These are phyloP conservation scores for Corythornis cristatus DNA, from an alignment of 2,113 vertebrate genomes.

Conservation along the genomic window DNA sequence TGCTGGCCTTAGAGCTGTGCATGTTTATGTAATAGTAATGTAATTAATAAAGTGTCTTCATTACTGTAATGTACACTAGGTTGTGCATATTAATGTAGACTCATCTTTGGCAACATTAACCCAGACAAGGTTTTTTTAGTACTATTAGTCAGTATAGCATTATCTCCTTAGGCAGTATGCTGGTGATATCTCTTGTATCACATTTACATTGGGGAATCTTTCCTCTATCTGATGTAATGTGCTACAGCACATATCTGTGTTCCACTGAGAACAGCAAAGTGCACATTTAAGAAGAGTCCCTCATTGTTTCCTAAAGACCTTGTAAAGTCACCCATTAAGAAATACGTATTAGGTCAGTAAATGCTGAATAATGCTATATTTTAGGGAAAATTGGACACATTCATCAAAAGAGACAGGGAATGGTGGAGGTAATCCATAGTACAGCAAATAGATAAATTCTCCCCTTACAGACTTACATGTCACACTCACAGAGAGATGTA, in stretches of 20 bases:
- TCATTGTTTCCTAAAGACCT: not conserved
- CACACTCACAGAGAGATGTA: not conserved
- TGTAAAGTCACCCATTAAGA: not conserved
- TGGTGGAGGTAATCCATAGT: not conserved
- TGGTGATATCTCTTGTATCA: not conserved
- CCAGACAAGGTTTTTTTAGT: not conserved
- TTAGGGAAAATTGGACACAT: not conserved
- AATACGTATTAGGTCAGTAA: not conserved
- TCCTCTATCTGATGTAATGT: accelerated
- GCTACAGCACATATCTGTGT: not conserved
- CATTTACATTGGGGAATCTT: not conserved
- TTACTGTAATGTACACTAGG: not conserved
- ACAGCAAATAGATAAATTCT: not conserved
- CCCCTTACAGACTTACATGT: not conserved
- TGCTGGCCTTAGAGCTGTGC: not conserved
- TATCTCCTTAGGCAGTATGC: not conserved
- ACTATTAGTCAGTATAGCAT: not conserved
- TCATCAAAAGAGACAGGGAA: not conserved
- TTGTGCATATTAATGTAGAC: not conserved
- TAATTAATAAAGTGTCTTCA: not conserved
- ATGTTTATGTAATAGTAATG: not conserved
- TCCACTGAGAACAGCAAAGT: not conserved
- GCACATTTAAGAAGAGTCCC: not conserved
- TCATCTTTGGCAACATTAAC: not conserved
- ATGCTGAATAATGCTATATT: not conserved